Conservation (phyloP, 2,888 invertebrate genomes). For the Heliconius charithonia region DNA sequence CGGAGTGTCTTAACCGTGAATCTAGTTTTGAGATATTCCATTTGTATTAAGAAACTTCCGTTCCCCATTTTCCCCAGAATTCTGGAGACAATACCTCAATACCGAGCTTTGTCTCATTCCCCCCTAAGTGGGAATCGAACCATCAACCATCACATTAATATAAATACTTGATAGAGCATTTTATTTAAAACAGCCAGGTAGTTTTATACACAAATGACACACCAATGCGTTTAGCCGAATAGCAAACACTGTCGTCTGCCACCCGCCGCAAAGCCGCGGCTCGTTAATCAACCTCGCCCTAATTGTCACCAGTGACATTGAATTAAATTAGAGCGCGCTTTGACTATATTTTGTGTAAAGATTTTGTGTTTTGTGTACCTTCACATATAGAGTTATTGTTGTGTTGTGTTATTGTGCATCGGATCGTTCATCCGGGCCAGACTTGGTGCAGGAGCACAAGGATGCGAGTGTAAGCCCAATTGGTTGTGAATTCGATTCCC, state of each 20-base stretch:
- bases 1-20: too few relatives aligned
- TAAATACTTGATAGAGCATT: too few relatives aligned
- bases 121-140: neutral
- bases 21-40: neutral
- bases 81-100: neutral
- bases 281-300: slow-evolving; percentile 43
- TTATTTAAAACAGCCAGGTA: neutral
- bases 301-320: slow-evolving; percentile 39
- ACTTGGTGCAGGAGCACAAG: neutral
- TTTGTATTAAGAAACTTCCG: neutral
- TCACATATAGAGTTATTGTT: too few relatives aligned
- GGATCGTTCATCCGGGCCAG: too few relatives aligned
- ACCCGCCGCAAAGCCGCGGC: slow-evolving; percentile 18
- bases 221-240: slow-evolving; percentile 33
- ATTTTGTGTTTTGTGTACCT: neutral
- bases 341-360: slow-evolving; percentile 19
- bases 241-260: slow-evolving; percentile 19
- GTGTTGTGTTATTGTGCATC: too few relatives aligned
- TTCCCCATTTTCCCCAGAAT: neutral
- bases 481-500: neutral
- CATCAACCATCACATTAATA: neutral
- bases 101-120: neutral
- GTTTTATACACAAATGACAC: slow-evolving; percentile 19
- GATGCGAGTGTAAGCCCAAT: neutral
- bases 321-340: slow-evolving; percentile 33